These are phyloP conservation scores for Oostethus manadensis DNA, from an alignment of 2,113 vertebrate genomes.

Conservation along the genomic window DNA sequence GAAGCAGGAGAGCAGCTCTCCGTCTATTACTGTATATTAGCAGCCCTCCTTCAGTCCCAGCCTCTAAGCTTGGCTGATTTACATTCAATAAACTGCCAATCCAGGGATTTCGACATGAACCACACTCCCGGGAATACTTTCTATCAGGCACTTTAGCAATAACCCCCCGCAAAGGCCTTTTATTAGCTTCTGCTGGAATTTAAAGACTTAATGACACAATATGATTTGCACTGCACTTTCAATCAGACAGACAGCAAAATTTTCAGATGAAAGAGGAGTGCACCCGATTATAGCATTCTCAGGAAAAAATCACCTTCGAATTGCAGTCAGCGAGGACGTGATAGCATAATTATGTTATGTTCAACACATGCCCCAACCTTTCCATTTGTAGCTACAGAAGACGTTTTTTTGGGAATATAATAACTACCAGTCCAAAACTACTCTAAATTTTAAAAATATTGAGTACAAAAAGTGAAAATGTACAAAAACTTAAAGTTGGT, in stretches of 20 bases:
- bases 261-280: background rate
- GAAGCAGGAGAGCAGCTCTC: no score
- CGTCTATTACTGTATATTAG: no score
- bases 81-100: conserved; percentile 56
- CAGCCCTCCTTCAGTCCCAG: conserved; percentile 36
- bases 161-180: conserved; percentile 26
- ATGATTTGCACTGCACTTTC: background rate
- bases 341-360: background rate
- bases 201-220: conserved; percentile 3
- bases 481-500: no score
- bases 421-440: no score
- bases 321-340: background rate
- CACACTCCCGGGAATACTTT: conserved; percentile 34
- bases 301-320: background rate
- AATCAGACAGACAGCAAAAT: background rate
- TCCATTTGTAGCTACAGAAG: background rate
- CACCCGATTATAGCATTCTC: background rate
- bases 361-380: background rate
- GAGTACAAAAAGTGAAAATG: no score
- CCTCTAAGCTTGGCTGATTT: conserved; percentile 53
- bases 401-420: background rate
- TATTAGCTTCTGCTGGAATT: conserved; percentile 19
- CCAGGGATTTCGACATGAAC: conserved; percentile 47
- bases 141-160: conserved; percentile 25
- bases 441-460: background rate